Conservation (phyloP, 2,797 vertebrate genomes). For the Leuciscus waleckii region DNA sequence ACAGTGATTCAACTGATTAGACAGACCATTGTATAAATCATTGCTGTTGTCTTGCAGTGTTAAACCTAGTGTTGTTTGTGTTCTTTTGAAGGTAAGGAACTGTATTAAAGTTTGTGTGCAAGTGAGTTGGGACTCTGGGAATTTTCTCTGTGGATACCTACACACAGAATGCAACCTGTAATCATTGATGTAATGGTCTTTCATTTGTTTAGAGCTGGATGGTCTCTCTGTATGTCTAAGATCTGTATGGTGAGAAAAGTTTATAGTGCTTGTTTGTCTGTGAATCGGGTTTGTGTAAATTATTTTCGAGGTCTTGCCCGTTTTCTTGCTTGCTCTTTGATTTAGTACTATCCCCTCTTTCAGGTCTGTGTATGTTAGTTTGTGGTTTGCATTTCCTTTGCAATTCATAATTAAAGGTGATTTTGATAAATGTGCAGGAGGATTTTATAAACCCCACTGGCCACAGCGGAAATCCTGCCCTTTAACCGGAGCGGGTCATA, state of each 20-base stretch:
- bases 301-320: slow-evolving; percentile 15
- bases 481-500: slow-evolving; percentile 30
- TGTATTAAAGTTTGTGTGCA: neutral
- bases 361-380: slow-evolving; percentile 48
- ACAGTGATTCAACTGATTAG: too few species aligned
- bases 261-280: neutral
- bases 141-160: neutral
- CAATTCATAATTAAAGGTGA: slow-evolving; percentile 56
- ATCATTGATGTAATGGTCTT: slow-evolving; percentile 28
- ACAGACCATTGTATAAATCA: neutral
- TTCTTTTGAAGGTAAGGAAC: neutral
- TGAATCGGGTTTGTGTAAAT: slow-evolving; percentile 36
- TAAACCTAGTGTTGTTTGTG: neutral
- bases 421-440: slow-evolving; percentile 56
- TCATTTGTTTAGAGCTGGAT: slow-evolving; percentile 6
- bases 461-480: slow-evolving; percentile 30
- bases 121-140: neutral
- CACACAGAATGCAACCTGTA: slow-evolving; percentile 25
- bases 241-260: neutral
- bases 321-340: slow-evolving; percentile 48
- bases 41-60: neutral
- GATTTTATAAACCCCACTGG: slow-evolving; percentile 45
- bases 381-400: slow-evolving; percentile 49
- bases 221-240: slow-evolving; percentile 17
- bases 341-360: slow-evolving; percentile 43